Evolutionary conservation across 2,888 invertebrate genomes (phyloP), one percentile per base, ranked within the genome.

Genomic region (Cephus sareptanus): DNA sequence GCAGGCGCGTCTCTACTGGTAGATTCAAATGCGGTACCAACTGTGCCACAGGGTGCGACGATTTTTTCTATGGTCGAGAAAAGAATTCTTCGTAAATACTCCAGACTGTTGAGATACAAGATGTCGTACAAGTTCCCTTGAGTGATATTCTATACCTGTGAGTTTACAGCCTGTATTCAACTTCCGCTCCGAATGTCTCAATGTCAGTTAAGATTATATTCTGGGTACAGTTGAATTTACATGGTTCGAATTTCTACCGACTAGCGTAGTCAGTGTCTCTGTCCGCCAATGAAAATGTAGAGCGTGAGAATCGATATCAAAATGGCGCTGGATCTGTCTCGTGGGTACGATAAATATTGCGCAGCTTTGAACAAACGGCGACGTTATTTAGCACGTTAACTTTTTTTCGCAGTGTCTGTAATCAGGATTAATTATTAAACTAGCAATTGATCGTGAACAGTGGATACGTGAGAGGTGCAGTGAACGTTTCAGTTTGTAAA

Each of bases 51-150:
- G 9, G 15, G 40, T 23, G 15, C 13, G 6, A 40, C 40, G 15
- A 15, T 6, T 40, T 40, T 40, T 40, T 40, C 40, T 40, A 40
- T 40, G 40, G 40, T 15, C 40, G 23, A 6, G 40, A 40, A 23
- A 40, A 6, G 15, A 23, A 56, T 56, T 23, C 40, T 23, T 56
- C 75, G 85, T 84, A 84, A 85, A 85, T 87, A 85, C 77, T 81
- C 81, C 82, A 85, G 84, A 75, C 82, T 81, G 85, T 84, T 84
- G 86, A 84, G 83, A 82, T 83, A 84, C 83, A 79, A 83, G 86
- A 87, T 82, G 79, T 85, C 85, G 81, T 86, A 83, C 83, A 85
- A 86, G 83, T 87, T 85, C 83, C 79, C 83, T 56, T 9, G 40
- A 56, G 23, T 23, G 40, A 56, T 56, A 56, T 23, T 56, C 40